Evolutionary conservation across 2,797 vertebrate species (phyloP), one percentile per base, ranked within the genome.

Genomic region (Microchirus variegatus): DNA sequence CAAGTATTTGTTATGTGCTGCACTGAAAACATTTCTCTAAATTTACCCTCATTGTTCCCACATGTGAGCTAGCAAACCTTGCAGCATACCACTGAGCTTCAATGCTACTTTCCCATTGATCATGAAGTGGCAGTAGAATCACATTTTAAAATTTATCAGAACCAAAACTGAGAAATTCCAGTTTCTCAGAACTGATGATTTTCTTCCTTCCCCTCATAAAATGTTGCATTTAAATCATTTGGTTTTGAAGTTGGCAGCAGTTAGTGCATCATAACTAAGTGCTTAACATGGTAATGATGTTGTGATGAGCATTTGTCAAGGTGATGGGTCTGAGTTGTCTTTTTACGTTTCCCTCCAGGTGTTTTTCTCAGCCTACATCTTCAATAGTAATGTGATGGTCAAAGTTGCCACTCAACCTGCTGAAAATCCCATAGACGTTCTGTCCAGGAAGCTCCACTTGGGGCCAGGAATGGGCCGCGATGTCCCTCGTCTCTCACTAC

Each of bases 331-430:
- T 47, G 2, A 15, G n/a, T 16, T 44, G 43, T 10, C 0, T 15
- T 50, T n/a, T 16, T 50, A 10, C 9, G 4, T 31, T 55, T 68
- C 26, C 36, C 18, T 53, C 0, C 88, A 99, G 98, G 98, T 99
- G 37, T 99, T 99, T 87, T 99, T 99, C 90, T 99, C 98, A 52
- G 98, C 98, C 69, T 99, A 99, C 93, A 99, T 99, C 92, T 99
- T 99, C 83, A 99, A 98, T 74, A 99, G 98, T 89, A 99, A 99
- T 3, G 98, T 99, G 81, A 99, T 99, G 98, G 98, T 99, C 80
- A 99, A 99, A 90, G 98, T 99, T 73, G 98, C 98, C 89, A 99
- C 98, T 0, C 98, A 99, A 54, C 98, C 98, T 6, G 98, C 97
- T 57, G 97, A 99, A 87, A 99, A 99, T 53, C 98, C 98, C 59